These are phyloP conservation scores for Actinia equina DNA, from an alignment of 64 coral and sea anemone genomes.

Conservation along the genomic window DNA sequence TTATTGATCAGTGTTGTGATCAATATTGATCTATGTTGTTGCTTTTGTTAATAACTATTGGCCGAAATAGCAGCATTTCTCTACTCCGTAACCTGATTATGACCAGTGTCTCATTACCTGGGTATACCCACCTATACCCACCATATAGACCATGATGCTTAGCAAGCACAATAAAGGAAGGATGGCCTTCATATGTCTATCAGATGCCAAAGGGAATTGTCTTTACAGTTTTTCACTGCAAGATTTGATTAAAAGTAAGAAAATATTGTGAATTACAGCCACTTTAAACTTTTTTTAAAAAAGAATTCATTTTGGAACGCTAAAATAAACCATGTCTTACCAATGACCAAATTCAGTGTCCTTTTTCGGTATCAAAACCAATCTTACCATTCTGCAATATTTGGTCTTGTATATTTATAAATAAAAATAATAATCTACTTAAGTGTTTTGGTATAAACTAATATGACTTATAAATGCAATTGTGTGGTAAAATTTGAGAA, in stretches of 20 bases:
- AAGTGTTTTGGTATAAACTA: no score
- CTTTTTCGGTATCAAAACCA: neutral
- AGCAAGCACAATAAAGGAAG: neutral
- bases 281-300: neutral
- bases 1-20: no score
- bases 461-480: no score
- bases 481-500: no score
- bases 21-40: no score
- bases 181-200: constrained; percentile 13
- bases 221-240: constrained; percentile 55
- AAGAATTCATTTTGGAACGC: neutral
- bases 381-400: neutral
- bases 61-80: neutral
- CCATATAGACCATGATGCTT: constrained; percentile 49
- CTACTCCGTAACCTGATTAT: neutral
- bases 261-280: constrained; percentile 20
- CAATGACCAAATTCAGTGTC: neutral
- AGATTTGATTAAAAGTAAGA: constrained; percentile 60
- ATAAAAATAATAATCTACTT: no score
- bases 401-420: neutral
- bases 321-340: constrained; percentile 17
- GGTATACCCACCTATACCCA: constrained; percentile 72
- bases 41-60: no score
- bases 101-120: neutral
- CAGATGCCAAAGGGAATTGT: constrained; percentile 13